Percentiles rank a stretch among this genome's conserved stretches.
phyloP scores from a whole-genome alignment of 2,888 invertebrate genomes.

The Perithous albicinctus region DNA sequence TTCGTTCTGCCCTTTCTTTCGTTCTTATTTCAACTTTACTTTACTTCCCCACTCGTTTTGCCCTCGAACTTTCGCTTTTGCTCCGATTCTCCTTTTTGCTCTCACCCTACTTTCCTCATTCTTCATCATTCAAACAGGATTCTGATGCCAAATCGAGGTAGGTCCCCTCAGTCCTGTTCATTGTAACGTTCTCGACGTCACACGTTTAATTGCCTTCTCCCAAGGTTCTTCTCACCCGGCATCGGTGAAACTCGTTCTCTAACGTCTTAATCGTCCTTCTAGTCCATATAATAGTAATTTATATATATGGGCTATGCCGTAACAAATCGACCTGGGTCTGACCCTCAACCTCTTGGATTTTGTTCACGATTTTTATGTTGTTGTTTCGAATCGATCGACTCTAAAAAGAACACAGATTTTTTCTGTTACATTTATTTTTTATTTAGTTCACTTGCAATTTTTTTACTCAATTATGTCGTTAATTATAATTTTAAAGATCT shows the following conservation, averaged over 20 bases:
- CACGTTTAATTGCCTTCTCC: slow-evolving; percentile 9
- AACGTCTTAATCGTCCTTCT: background rate
- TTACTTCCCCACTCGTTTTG: slow-evolving; percentile 23
- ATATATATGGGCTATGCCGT: too few species aligned
- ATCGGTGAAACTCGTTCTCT: background rate
- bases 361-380: too few species aligned
- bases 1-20: background rate
- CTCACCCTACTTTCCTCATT: background rate
- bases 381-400: too few species aligned
- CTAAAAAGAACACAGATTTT: too few species aligned
- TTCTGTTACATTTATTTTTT: too few species aligned
- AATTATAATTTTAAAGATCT: too few species aligned
- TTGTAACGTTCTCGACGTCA: background rate
- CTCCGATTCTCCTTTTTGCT: slow-evolving; percentile 32
- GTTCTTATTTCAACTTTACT: slow-evolving; percentile 9
- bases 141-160: slow-evolving; percentile 4
- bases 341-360: too few species aligned
- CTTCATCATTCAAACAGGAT: background rate
- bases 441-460: too few species aligned
- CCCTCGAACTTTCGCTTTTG: slow-evolving; percentile 61
- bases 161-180: slow-evolving; percentile 26
- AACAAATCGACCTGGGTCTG: too few species aligned
- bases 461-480: too few species aligned
- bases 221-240: slow-evolving; percentile 28
- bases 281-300: background rate